A percentile compares a stretch with the other conserved stretches of the same genome.
These are phyloP conservation scores for Hemistola chrysoprasaria DNA, from an alignment of 2,888 invertebrate species.

Conservation along the genomic window DNA sequence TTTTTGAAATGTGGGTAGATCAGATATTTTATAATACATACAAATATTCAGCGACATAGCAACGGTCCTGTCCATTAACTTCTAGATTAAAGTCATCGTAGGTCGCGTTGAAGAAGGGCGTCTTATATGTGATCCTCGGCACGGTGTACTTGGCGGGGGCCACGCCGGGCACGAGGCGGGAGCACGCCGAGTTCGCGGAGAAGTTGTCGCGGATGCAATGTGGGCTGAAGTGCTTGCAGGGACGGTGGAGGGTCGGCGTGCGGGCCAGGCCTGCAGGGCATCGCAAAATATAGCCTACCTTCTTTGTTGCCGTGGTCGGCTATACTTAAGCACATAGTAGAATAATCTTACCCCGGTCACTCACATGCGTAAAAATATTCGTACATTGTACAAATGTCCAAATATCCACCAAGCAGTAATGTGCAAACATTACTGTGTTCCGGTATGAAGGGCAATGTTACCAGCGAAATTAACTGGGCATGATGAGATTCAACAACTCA, in stretches of 20 bases:
- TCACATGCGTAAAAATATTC: too few relatives aligned
- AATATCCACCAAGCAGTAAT: too few relatives aligned
- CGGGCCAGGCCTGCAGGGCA: too few relatives aligned
- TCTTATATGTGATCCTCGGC: conserved; percentile 39
- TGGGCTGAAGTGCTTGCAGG: conserved; percentile 42
- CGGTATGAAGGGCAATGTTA: too few relatives aligned
- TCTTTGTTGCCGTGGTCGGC: too few relatives aligned
- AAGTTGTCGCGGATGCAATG: conserved; percentile 52
- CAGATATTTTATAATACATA: conserved; percentile 41
- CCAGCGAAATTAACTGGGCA: too few relatives aligned
- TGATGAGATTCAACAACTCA: too few relatives aligned
- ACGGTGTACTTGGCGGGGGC: conserved; percentile 39
- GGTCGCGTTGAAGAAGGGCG: conserved; percentile 58
- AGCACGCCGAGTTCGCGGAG: conserved; percentile 51
- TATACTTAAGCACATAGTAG: too few relatives aligned
- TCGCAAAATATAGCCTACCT: too few relatives aligned
- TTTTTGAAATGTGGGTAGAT: neutral
- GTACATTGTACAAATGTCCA: too few relatives aligned
- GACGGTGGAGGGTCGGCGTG: conserved; percentile 17
- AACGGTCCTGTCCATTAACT: conserved; percentile 52
- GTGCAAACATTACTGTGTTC: too few relatives aligned
- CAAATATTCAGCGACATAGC: conserved; percentile 58
- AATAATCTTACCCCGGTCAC: too few relatives aligned
- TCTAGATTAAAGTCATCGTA: conserved; percentile 49
- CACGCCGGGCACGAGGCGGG: conserved; percentile 32